Percentiles rank a stretch among this genome's conserved stretches.
These are phyloP conservation scores for Aphaenogaster rudis DNA, from an alignment of 1,140 invertebrate genomes.

Conservation along the genomic window DNA sequence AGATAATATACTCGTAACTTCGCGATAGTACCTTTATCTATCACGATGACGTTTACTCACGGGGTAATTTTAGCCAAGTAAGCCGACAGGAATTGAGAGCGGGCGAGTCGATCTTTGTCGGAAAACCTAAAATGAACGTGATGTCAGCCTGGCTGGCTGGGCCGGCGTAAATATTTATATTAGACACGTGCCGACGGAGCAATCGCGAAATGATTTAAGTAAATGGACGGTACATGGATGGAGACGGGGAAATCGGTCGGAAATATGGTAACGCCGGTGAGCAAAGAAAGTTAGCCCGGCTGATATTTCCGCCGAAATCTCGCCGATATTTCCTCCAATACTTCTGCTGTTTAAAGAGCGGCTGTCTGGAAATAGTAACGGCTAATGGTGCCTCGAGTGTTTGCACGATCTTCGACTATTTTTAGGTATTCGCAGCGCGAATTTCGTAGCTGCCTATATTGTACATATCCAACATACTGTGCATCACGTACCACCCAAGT, in stretches of 20 bases:
- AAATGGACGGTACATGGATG: slow-evolving; percentile 65
- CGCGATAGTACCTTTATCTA: slow-evolving; percentile 25
- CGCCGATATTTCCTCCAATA: slow-evolving; percentile 62
- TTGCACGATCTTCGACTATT: slow-evolving; percentile 75
- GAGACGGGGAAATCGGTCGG: slow-evolving; percentile 40
- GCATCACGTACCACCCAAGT: background rate
- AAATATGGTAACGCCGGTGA: slow-evolving; percentile 52
- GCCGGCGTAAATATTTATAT: slow-evolving; percentile 77
- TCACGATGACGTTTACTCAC: slow-evolving; percentile 32
- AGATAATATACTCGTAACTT: slow-evolving; percentile 29
- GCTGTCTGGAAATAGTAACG: slow-evolving; percentile 78
- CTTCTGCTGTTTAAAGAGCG: slow-evolving; percentile 73
- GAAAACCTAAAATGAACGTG: slow-evolving; percentile 67
- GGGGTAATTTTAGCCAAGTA: slow-evolving; percentile 69
- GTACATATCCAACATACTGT: background rate
- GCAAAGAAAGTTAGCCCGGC: slow-evolving; percentile 54
- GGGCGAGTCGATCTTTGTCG: slow-evolving; percentile 48
- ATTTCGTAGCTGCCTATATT: slow-evolving; percentile 51
- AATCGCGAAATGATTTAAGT: slow-evolving; percentile 74
- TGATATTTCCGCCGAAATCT: slow-evolving; percentile 61
- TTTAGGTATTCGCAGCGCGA: slow-evolving; percentile 62
- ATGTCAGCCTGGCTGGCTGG: slow-evolving; percentile 70
- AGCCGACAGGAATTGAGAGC: slow-evolving; percentile 57
- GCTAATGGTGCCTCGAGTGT: slow-evolving; percentile 78
- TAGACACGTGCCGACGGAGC: slow-evolving; percentile 59